phyloP scores from a whole-genome alignment of 2,888 invertebrate genomes.

The Venustoraphidia nigricollis region DNA sequence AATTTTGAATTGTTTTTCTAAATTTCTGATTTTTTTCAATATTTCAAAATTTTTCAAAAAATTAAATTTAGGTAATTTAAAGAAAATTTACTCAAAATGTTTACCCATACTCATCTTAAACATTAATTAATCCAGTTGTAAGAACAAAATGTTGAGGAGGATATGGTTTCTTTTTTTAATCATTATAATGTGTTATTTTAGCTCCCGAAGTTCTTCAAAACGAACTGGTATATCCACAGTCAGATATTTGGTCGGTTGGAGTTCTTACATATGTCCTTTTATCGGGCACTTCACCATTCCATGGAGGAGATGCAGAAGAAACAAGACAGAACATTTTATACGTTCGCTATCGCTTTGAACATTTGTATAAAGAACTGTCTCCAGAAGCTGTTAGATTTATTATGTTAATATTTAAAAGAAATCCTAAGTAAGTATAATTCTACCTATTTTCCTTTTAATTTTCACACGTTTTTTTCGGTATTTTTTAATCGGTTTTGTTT shows the following conservation, averaged over 20 bases:
- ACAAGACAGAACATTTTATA: slow-evolving; percentile 83
- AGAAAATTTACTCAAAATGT: too few relatives aligned
- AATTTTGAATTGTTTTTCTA: too few relatives aligned
- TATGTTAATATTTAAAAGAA: slow-evolving; percentile 88
- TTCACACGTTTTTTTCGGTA: background rate
- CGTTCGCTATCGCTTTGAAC: slow-evolving; percentile 85
- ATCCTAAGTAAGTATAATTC: slow-evolving; percentile 54
- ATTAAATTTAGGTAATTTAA: too few relatives aligned
- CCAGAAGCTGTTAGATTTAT: slow-evolving; percentile 88
- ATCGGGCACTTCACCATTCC: slow-evolving; percentile 86
- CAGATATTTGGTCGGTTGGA: slow-evolving; percentile 94
- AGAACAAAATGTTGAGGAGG: too few relatives aligned
- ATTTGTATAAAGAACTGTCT: slow-evolving; percentile 85
- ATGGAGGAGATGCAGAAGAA: slow-evolving; percentile 64
- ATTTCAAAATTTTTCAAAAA: too few relatives aligned
- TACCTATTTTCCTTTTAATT: background rate
- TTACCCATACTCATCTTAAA: too few relatives aligned
- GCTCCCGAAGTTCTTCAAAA: slow-evolving; percentile 82
- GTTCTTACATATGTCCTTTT: slow-evolving; percentile 82
- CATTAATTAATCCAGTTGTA: too few relatives aligned
- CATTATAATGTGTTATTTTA: slow-evolving; percentile 20
- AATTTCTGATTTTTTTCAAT: too few relatives aligned
- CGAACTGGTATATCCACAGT: slow-evolving; percentile 76
- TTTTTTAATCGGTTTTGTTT: background rate
- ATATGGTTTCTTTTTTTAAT: too few relatives aligned